phyloP scores from a whole-genome alignment of 2,113 vertebrate species.

The Centrocercus urophasianus region DNA sequence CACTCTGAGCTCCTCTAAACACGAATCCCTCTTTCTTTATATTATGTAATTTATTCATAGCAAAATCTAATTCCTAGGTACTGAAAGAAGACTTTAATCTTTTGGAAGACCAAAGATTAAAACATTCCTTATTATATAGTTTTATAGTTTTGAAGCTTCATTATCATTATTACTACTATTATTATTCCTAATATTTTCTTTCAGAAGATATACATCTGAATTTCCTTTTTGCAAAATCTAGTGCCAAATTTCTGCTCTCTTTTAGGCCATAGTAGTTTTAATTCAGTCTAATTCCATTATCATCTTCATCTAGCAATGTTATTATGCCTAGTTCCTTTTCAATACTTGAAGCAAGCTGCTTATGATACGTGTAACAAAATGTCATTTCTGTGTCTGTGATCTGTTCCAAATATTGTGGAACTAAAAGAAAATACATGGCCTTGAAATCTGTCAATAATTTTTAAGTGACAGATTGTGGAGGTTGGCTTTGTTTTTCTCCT shows the following conservation, averaged over 20 bases:
- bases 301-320: neutral
- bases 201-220: neutral
- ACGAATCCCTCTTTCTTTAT: neutral
- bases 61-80: neutral
- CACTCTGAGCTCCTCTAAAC: neutral
- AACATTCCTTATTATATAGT: neutral
- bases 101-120: neutral
- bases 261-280: neutral
- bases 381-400: neutral
- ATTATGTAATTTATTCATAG: neutral
- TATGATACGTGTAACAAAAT: neutral
- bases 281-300: neutral
- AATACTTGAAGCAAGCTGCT: conserved; percentile 21
- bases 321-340: neutral
- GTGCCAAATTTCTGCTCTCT: neutral
- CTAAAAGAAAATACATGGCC: neutral
- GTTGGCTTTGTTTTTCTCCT: neutral
- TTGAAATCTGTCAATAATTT: neutral
- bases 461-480: neutral
- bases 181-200: neutral
- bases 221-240: neutral
- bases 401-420: neutral
- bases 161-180: neutral
- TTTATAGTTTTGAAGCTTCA: neutral
- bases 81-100: neutral